Conservation (phyloP, 2,797 vertebrate species). For the Labeo calbasu region DNA sequence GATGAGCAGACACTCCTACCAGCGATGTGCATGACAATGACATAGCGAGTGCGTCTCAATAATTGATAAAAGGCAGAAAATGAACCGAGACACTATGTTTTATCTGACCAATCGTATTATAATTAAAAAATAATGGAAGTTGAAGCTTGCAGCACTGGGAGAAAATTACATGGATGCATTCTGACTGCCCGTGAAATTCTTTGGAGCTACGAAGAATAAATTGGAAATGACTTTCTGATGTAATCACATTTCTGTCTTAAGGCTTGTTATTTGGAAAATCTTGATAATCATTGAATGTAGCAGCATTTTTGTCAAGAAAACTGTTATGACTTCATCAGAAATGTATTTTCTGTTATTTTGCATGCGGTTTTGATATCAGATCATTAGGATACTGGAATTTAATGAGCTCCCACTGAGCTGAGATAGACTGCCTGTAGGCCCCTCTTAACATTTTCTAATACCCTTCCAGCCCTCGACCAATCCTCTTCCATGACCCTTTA, state of each 20-base stretch:
- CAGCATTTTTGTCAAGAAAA: not conserved
- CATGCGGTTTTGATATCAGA: constrained; percentile 65
- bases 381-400: constrained; percentile 70
- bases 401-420: constrained; percentile 75
- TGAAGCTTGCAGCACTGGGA: not conserved
- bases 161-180: constrained; percentile 24
- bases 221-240: constrained; percentile 12
- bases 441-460: constrained; percentile 78
- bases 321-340: constrained; percentile 5
- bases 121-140: constrained; percentile 38
- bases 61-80: constrained; percentile 32
- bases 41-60: constrained; percentile 67
- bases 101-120: constrained; percentile 23
- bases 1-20: constrained; percentile 72
- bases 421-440: constrained; percentile 75
- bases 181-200: not conserved
- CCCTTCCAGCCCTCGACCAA: constrained; percentile 62
- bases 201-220: not conserved
- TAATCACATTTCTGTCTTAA: not conserved
- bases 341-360: constrained; percentile 24
- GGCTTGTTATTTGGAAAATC: not conserved
- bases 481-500: constrained; percentile 60
- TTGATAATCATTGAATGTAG: not conserved
- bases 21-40: constrained; percentile 78
- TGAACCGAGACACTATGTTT: not conserved